These are phyloP conservation scores for Gnathonemus echidnorhynchus DNA, from an alignment of 2,113 vertebrate genomes.

Conservation along the genomic window DNA sequence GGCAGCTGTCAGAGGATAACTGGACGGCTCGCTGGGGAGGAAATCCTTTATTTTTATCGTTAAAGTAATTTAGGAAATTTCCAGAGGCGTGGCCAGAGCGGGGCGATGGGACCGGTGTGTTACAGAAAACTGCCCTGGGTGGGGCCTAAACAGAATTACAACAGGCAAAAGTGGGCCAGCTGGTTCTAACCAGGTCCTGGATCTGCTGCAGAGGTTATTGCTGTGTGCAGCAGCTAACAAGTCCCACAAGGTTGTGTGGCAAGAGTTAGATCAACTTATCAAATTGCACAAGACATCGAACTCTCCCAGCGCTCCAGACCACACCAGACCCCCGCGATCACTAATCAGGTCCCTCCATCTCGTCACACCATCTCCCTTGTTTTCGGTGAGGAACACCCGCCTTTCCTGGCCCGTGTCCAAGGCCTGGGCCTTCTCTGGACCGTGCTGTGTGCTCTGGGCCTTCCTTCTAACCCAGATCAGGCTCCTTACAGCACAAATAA, in stretches of 20 bases:
- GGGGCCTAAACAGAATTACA: not conserved
- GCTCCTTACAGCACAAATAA: not conserved
- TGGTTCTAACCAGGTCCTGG: not conserved
- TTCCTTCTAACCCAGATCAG: not conserved
- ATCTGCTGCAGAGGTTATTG: not conserved
- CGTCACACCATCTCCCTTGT: constrained; percentile 2
- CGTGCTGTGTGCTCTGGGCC: not conserved
- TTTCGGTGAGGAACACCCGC: not conserved
- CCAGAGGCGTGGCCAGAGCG: not conserved
- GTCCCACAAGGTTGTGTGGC: not conserved
- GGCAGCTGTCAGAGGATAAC: not conserved
- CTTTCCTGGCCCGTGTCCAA: not conserved
- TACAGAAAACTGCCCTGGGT: not conserved
- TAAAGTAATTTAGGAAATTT: not conserved
- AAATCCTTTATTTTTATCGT: not conserved
- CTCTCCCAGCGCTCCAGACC: not conserved
- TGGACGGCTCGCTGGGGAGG: not conserved
- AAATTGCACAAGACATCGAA: not conserved
- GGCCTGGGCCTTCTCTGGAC: not conserved
- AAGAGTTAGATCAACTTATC: not conserved
- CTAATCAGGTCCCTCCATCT: not conserved
- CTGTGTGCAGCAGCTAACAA: not conserved
- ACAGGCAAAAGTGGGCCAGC: not conserved
- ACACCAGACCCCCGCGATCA: not conserved
- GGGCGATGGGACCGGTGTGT: not conserved